A percentile compares a stretch with the other conserved stretches of the same genome.
These are phyloP conservation scores for Morpho helenor DNA, from an alignment of 2,888 invertebrate genomes.

Conservation along the genomic window DNA sequence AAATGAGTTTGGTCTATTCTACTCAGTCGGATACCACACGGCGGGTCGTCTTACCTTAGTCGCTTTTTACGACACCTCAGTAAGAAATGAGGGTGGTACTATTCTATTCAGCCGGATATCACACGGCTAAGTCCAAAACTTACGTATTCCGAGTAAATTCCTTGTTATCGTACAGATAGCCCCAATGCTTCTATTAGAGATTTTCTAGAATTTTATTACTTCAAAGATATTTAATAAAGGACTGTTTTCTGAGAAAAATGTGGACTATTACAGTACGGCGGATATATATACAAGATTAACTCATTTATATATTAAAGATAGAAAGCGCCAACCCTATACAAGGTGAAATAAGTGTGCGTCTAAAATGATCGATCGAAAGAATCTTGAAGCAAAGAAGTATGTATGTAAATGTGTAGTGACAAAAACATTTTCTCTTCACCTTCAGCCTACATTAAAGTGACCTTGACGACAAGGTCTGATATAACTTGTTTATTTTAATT, in stretches of 20 bases:
- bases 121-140: not conserved
- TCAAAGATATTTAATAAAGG: constrained; percentile 7
- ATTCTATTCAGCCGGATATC: too few relatives aligned
- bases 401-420: not conserved
- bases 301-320: too few relatives aligned
- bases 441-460: not conserved
- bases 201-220: constrained; percentile 1
- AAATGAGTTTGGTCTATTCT: too few relatives aligned
- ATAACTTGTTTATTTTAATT: constrained; percentile 1
- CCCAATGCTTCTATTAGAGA: not conserved
- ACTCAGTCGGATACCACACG: too few relatives aligned
- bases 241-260: not conserved
- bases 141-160: constrained; percentile 1
- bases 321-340: not conserved
- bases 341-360: not conserved
- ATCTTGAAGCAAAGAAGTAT: constrained; percentile 4
- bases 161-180: not conserved
- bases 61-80: too few relatives aligned
- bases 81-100: too few relatives aligned
- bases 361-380: not conserved
- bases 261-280: too few relatives aligned
- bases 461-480: constrained; percentile 10
- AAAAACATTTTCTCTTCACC: constrained; percentile 3
- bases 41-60: too few relatives aligned
- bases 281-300: too few relatives aligned